Base-by-base conservation (phyloP, 1,140 invertebrate genomes). In the Archivesica marissinica region DNA sequence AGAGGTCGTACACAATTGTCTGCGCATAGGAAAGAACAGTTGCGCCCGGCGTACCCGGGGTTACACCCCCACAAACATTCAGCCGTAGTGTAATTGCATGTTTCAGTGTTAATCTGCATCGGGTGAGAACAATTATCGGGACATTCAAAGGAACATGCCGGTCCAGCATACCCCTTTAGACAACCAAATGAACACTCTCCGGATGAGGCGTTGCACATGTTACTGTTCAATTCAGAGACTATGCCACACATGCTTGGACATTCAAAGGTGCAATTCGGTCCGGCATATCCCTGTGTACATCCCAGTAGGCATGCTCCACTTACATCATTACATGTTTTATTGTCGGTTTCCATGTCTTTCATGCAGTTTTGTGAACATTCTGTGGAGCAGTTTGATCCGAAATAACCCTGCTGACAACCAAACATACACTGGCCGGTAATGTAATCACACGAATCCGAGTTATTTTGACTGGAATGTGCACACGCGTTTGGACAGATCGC, bases 11-110 rank as follows among this genome's bases (percentile, higher is more conserved):
- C 13, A 17, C 59, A 64, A 3, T 33, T 64, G 4, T 33, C 2
- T 11, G 59, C 30, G n/a, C 59, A 64, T 64, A 35, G 13, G n/a
- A 64, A 33, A 35, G 28, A 64, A 17, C 59, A 64, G 30, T 64
- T 35, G 1, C 30, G 59, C 38, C 59, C 59, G 23, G 28, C 59
- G n/a, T 35, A 64, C 1, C 59, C 59, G 7, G 3, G 1, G 7
- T 50, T 20, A 20, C 68, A 72, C 2, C 68, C 68, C 28, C 17
- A 44, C 9, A 52, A 17, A 44, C 68, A 72, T 50, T 72, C 68
- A 4, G 41, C 68, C 0, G 2, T 47, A n/a, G 41, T 72, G 11
- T 33, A 47, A 25, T 72, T 72, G 15, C 68, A 72, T 2, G 41
- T 52, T 47, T 47, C 68, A 23, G 41, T 30, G 28, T 1, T 44